Base-by-base conservation (phyloP, 1,140 invertebrate genomes). In the Latrodectus geometricus region DNA sequence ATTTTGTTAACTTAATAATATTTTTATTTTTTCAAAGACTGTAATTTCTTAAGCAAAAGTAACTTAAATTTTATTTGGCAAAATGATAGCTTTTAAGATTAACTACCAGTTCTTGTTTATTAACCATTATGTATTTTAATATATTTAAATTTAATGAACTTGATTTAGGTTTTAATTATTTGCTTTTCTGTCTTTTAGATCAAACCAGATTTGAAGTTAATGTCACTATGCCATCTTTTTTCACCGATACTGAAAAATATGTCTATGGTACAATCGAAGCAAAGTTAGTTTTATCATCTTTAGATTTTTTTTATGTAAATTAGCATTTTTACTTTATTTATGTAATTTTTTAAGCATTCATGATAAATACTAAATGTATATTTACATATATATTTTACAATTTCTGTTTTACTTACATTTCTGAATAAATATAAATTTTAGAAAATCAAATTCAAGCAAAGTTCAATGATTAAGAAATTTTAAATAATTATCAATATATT, bases 151-250 rank as follows among this genome's bases (percentile, higher is more conserved):
- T 7, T 65, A 3, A n/a, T n/a, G n/a, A n/a, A n/a, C n/a, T n/a
- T 2, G 61, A 15, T 12, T 48, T 54, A n/a, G 14, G 7, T 17
- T 76, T 5, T 12, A 50, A 54, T 76, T 50, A 54, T 17, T 50
- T 15, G 11, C 9, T 17, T 72, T 54, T 76, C 68, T 73, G 23
- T 61, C 23, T 69, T 65, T 35, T 86, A 92, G 92, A 91, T 90
- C 90, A 91, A 81, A 91, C 92, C 11, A 86, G 91, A 20, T 92
- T 92, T 89, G 91, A 95, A 92, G 97, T 99, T 0, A 99, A 99
- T 91, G 96, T 99, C 0, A 98, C 96, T 0, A 97, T 98, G 94
- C 96, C 97, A 0, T 95, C 96, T 0, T 98, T 97, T 90, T 96
- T 98, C 90, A 95, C 97, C 89, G 95, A 96, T 87, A 95, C 94